phyloP scores from a whole-genome alignment of 2,888 invertebrate species.

The Eretmocerus hayati region DNA sequence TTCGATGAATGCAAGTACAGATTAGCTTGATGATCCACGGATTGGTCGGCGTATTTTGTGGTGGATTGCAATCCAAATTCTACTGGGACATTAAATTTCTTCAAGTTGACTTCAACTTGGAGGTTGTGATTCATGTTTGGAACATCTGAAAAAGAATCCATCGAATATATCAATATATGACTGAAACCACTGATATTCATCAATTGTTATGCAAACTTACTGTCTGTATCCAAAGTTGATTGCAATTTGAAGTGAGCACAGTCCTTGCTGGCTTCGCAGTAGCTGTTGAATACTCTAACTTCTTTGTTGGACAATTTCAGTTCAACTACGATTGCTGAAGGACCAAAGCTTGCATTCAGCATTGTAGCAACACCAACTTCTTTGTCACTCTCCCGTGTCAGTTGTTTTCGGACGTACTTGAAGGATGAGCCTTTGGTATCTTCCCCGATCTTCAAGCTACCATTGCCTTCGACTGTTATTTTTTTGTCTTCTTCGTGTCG shows the following conservation, averaged over 20 bases:
- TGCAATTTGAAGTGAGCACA: constrained; percentile 69
- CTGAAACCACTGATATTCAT: background rate
- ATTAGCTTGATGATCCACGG: constrained; percentile 62
- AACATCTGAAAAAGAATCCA: constrained; percentile 43
- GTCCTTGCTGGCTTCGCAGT: constrained; percentile 73
- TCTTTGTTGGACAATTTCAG: constrained; percentile 66
- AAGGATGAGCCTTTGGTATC: constrained; percentile 65
- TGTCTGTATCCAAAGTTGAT: constrained; percentile 44
- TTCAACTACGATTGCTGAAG: constrained; percentile 63
- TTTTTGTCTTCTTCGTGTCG: constrained; percentile 59
- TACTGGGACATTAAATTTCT: constrained; percentile 66
- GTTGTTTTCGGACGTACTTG: constrained; percentile 61
- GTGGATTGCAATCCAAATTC: constrained; percentile 67
- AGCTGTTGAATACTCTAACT: constrained; percentile 62
- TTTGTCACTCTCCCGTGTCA: constrained; percentile 54
- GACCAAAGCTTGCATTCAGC: constrained; percentile 63
- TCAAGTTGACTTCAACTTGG: constrained; percentile 62
- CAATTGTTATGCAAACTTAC: too few species aligned
- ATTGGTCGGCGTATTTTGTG: constrained; percentile 54
- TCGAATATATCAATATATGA: background rate
- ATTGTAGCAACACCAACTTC: constrained; percentile 64
- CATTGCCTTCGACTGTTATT: constrained; percentile 68
- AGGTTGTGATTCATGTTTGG: constrained; percentile 56
- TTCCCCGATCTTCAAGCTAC: constrained; percentile 63
- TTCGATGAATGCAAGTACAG: constrained; percentile 61